phyloP scores from a whole-genome alignment of 2,113 vertebrate species.

The Ornithorhynchus anatinus region DNA sequence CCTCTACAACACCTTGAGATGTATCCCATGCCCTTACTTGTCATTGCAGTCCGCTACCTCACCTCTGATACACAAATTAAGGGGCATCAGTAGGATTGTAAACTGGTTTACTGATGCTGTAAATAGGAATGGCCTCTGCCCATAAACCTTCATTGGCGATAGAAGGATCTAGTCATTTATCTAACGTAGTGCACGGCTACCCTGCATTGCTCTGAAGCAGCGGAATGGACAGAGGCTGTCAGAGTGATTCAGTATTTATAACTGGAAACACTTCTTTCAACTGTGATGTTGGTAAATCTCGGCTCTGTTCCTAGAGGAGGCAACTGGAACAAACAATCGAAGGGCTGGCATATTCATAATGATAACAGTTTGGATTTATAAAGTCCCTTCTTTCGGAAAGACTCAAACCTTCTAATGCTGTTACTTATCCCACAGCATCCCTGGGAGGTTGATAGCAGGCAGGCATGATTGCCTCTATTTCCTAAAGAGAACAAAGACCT shows the following conservation, averaged over 20 bases:
- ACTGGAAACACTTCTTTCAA: conserved; percentile 23
- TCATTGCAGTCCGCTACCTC: conserved; percentile 20
- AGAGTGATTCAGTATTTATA: conserved; percentile 36
- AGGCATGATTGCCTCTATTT: background rate
- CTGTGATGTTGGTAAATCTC: background rate
- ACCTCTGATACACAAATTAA: conserved; percentile 54
- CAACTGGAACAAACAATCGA: background rate
- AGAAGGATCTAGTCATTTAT: conserved; percentile 46
- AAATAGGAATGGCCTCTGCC: conserved; percentile 50
- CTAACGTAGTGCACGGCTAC: conserved; percentile 1
- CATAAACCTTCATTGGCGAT: conserved; percentile 54
- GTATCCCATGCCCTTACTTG: background rate
- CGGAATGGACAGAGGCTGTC: conserved; percentile 3
- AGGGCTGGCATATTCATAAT: background rate
- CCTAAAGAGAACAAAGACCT: background rate
- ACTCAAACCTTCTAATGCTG: background rate
- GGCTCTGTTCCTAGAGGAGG: background rate
- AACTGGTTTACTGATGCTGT: conserved; percentile 49
- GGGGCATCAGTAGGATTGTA: conserved; percentile 47
- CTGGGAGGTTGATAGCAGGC: background rate
- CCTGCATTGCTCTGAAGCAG: conserved; percentile 21
- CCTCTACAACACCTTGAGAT: background rate
- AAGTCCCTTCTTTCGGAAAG: background rate
- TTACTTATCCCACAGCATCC: background rate
- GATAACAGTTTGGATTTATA: background rate